Conservation (phyloP, 2,888 invertebrate species). For the Folsomia candida region DNA sequence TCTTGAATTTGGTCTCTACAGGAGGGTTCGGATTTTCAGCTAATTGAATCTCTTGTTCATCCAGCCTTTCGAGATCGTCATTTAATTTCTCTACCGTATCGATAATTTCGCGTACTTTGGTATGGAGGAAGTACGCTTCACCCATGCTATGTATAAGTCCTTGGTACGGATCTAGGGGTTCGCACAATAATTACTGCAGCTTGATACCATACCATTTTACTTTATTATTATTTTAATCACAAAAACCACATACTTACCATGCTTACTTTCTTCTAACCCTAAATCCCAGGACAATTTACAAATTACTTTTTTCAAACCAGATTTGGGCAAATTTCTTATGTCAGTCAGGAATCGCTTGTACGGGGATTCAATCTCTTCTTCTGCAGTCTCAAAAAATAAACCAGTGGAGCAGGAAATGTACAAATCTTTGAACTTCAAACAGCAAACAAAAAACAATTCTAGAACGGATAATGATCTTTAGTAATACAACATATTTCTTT, state of each 20-base stretch:
- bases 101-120: background rate
- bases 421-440: conserved; percentile 19
- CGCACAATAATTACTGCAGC: background rate
- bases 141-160: background rate
- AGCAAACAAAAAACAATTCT: too few relatives aligned
- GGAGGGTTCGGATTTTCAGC: background rate
- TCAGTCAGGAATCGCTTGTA: background rate
- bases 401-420: conserved; percentile 22
- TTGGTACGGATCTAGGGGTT: background rate
- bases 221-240: too few relatives aligned
- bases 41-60: conserved; percentile 10
- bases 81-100: conserved; percentile 2
- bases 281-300: background rate
- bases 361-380: background rate
- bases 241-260: too few relatives aligned
- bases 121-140: background rate
- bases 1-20: background rate
- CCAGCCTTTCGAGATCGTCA: conserved; percentile 4
- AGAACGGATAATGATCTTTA: too few relatives aligned
- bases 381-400: background rate
- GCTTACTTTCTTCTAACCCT: background rate
- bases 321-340: background rate
- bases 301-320: background rate
- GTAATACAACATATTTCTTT: background rate
- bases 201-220: too few relatives aligned